Evolutionary conservation across 2,888 invertebrate genomes (phyloP).

Genomic region (Leptopterna dolabrata): DNA sequence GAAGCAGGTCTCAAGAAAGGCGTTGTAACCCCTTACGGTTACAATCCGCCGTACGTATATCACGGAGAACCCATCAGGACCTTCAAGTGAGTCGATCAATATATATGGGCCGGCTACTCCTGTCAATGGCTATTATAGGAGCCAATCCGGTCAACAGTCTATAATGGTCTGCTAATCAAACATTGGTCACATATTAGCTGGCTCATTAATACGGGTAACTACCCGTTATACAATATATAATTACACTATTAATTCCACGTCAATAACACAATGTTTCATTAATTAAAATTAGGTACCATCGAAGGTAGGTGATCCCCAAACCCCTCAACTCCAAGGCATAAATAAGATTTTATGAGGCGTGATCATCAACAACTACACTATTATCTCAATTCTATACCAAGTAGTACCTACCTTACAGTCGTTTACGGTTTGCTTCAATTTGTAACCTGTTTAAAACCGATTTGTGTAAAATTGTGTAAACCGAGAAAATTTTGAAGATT

Average conservation of each 20-base stretch:
- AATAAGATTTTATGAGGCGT: too few relatives aligned
- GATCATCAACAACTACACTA: too few relatives aligned
- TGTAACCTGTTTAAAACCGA: too few relatives aligned
- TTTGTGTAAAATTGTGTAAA: too few relatives aligned
- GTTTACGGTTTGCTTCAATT: too few relatives aligned
- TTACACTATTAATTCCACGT: background rate
- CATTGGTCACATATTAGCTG: background rate
- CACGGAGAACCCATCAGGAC: constrained; percentile 83
- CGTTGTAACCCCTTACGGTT: constrained; percentile 77
- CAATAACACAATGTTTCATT: too few relatives aligned
- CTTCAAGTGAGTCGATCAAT: constrained; percentile 70
- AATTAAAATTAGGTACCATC: too few relatives aligned
- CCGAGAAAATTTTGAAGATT: too few relatives aligned
- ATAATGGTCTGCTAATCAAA: background rate
- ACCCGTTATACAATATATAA: background rate
- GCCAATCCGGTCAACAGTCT: background rate
- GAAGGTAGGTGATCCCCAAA: too few relatives aligned
- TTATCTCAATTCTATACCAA: too few relatives aligned
- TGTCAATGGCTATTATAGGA: background rate
- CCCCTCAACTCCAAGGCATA: too few relatives aligned
- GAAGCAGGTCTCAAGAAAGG: constrained; percentile 88
- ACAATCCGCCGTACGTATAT: constrained; percentile 80
- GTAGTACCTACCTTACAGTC: too few relatives aligned
- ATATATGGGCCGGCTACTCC: background rate
- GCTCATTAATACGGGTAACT: background rate